A percentile compares a stretch with the other conserved stretches of the same genome.
Conservation (phyloP, 2,797 vertebrate genomes). For the Centropyge bicolor region DNA sequence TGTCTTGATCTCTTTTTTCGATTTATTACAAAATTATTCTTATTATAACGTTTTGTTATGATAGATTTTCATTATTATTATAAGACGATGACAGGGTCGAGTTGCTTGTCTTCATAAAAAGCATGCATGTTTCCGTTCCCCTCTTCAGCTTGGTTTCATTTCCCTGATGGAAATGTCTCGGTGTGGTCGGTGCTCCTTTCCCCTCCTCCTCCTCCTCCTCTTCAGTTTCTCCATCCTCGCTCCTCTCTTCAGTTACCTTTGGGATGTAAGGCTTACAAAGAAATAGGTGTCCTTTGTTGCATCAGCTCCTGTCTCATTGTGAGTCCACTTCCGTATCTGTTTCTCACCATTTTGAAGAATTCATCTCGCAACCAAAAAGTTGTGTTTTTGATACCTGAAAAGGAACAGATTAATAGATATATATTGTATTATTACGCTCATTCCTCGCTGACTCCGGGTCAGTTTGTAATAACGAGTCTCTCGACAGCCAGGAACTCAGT, state of each 20-base stretch:
- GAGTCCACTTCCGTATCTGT: conserved; percentile 58
- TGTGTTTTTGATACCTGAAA: conserved; percentile 84
- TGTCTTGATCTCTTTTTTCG: conserved; percentile 48
- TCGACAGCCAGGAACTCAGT: conserved; percentile 77
- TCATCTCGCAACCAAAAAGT: conserved; percentile 66
- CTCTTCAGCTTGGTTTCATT: conserved; percentile 56
- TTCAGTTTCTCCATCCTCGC: conserved; percentile 47
- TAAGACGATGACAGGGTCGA: conserved; percentile 76
- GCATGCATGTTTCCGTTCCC: conserved; percentile 85
- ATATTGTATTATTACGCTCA: conserved; percentile 77
- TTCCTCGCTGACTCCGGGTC: conserved; percentile 65
- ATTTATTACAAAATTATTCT: conserved; percentile 83
- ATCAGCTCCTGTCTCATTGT: conserved; percentile 61
- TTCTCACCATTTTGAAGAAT: conserved; percentile 57
- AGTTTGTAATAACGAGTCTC: conserved; percentile 73
- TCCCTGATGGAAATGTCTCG: conserved; percentile 65
- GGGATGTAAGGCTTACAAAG: conserved; percentile 84
- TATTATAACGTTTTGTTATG: conserved; percentile 76
- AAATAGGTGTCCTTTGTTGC: conserved; percentile 78
- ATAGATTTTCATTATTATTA: conserved; percentile 75
- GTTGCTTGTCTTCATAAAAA: conserved; percentile 82
- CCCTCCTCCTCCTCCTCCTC: conserved; percentile 34
- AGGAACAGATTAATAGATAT: conserved; percentile 83
- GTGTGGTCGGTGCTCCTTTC: conserved; percentile 51
- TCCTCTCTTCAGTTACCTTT: conserved; percentile 66